phyloP scores from a whole-genome alignment of 30 jellyfish, hydroid and myxozoan species.

The Morbakka virulenta region DNA sequence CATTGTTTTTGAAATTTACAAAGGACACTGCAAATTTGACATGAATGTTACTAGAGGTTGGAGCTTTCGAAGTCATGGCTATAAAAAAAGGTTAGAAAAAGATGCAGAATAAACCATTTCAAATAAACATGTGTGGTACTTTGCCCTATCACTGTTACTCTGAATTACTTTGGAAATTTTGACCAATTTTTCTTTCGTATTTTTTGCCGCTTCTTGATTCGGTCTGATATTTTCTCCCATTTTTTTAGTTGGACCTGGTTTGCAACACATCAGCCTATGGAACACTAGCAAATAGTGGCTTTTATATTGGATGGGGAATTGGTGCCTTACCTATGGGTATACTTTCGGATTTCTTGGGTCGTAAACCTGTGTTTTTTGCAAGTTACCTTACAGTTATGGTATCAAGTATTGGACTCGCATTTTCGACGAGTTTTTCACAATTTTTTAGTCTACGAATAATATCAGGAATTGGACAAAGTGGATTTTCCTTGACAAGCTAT shows the following conservation, averaged over 20 bases:
- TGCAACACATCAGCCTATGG: conserved; percentile 50
- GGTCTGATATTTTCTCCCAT: neutral
- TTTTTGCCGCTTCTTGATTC: neutral
- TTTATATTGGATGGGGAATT: conserved; percentile 86
- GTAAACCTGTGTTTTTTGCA: conserved; percentile 50
- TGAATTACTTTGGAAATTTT: no score
- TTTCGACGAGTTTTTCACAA: conserved; percentile 63
- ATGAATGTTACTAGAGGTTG: no score
- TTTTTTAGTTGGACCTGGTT: conserved; percentile 68
- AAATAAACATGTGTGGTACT: no score
- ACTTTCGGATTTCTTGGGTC: conserved; percentile 69
- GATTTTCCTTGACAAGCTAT: conserved; percentile 42
- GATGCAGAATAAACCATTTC: no score
- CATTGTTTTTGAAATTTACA: no score
- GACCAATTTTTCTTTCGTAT: neutral
- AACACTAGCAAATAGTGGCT: conserved; percentile 67
- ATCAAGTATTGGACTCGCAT: conserved; percentile 44
- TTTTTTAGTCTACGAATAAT: conserved; percentile 45
- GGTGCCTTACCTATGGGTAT: conserved; percentile 65
- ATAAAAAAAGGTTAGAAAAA: no score
- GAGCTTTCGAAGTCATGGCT: no score
- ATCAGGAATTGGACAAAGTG: conserved; percentile 52
- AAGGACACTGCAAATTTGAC: no score
- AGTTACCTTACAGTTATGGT: conserved; percentile 24
- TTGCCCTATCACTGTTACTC: no score